Conservation (phyloP, 2,113 vertebrate genomes). For the Pardalotus punctatus region DNA sequence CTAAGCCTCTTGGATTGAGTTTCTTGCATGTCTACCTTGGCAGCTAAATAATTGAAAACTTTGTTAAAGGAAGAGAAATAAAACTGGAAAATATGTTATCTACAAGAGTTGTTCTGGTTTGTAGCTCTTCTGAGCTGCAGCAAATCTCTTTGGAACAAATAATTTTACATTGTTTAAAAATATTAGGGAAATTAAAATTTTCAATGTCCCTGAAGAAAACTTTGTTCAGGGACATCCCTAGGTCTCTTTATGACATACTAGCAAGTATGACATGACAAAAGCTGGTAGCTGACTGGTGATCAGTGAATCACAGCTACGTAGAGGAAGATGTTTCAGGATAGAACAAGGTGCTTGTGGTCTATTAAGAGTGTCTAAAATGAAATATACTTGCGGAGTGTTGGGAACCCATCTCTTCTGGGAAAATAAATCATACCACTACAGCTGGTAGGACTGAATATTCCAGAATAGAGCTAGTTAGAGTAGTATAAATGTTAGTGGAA, state of each 20-base stretch:
- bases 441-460: not conserved
- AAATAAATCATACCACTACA: not conserved
- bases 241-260: not conserved
- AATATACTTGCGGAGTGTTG: not conserved
- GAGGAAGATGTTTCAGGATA: not conserved
- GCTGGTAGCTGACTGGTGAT: not conserved
- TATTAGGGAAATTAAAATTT: not conserved
- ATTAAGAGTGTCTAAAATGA: not conserved
- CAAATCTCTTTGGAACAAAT: not conserved
- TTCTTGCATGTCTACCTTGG: not conserved
- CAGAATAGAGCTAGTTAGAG: not conserved
- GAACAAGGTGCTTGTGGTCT: not conserved
- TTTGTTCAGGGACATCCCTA: not conserved
- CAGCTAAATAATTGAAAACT: conserved; percentile 41
- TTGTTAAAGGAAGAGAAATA: not conserved
- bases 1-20: not conserved
- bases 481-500: not conserved
- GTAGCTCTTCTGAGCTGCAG: not conserved
- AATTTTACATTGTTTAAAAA: not conserved
- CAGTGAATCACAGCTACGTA: not conserved
- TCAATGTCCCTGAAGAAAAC: not conserved
- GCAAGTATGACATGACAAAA: not conserved
- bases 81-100: not conserved
- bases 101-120: not conserved
- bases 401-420: not conserved